A percentile compares a stretch with the other conserved stretches of the same genome.
Evolutionary conservation across 2,113 vertebrate species (phyloP).

Genomic region (Casuarius casuarius): DNA sequence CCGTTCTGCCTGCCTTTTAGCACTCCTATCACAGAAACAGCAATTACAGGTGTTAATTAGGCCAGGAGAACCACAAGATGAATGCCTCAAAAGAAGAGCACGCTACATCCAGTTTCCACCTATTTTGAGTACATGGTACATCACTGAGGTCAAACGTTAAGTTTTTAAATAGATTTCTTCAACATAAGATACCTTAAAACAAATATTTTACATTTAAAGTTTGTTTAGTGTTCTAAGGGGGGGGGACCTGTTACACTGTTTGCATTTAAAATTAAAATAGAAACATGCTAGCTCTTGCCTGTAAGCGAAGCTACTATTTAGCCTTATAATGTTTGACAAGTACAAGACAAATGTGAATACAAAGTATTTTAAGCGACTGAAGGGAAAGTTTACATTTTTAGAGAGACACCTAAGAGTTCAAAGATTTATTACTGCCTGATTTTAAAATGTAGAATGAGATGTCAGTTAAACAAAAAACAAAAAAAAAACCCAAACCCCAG

Average conservation of each 20-base stretch:
- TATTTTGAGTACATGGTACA: neutral
- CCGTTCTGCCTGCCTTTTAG: neutral
- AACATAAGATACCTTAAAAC: neutral
- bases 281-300: neutral
- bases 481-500: neutral
- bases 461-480: neutral
- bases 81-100: neutral
- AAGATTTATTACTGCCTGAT: neutral
- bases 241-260: neutral
- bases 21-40: neutral
- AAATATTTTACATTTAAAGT: neutral
- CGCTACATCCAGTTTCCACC: neutral
- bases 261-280: neutral
- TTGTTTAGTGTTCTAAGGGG: neutral
- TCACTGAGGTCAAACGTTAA: neutral
- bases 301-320: neutral
- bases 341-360: neutral
- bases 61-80: neutral
- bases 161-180: neutral
- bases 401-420: neutral
- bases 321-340: neutral
- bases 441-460: neutral
- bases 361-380: accelerated
- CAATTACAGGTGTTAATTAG: neutral
- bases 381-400: neutral